Base-by-base conservation (phyloP, 2,888 invertebrate species). In the Erynnis tages region DNA sequence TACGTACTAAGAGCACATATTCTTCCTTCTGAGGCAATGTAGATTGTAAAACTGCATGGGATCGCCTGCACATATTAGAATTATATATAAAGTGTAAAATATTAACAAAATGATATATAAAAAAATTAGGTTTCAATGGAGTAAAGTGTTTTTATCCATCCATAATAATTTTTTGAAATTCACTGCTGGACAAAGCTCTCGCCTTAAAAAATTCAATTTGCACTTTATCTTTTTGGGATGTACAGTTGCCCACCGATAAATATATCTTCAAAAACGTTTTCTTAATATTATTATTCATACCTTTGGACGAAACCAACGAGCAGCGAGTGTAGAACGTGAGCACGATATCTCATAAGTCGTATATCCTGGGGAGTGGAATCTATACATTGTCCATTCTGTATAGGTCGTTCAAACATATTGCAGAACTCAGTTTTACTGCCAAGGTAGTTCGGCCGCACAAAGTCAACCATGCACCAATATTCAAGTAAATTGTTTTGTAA, bases 391-490 rank as follows among this genome's bases (percentile, higher is more conserved):
- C 99, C 99, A 78, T 99, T 99, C 82, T 97, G 97, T 65, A 99
- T 99, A 0, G 99, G 99, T 8, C 98, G 91, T 76, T 99, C 99
- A 77, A 99, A 99, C 98, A 98, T 98, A 77, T 98, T 98, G 70
- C 96, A 95, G 79, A 99, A 99, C 80, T 99, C 98, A 0, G 97
- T 96, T 79, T 98, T 97, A 14, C 96, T 96, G 54, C 99, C 99
- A 29, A 99, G 91, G 82, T 97, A 99, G 86, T 98, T 98, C 0
- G 99, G 99, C 14, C 99, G 92, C 0, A 99, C 98, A 82, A 99
- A 99, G 77, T 99, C 98, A 0, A 98, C 98, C 98, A 98, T 98
- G 75, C 98, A 98, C 98, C 98, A 98, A 78, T 98, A 98, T 74
- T 97, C 98, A 50, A 97, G 87, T 11, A 99, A 90, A 80, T 99